Evolutionary conservation across 2,797 vertebrate genomes (phyloP).

Genomic region (Erpetoichthys calabaricus): DNA sequence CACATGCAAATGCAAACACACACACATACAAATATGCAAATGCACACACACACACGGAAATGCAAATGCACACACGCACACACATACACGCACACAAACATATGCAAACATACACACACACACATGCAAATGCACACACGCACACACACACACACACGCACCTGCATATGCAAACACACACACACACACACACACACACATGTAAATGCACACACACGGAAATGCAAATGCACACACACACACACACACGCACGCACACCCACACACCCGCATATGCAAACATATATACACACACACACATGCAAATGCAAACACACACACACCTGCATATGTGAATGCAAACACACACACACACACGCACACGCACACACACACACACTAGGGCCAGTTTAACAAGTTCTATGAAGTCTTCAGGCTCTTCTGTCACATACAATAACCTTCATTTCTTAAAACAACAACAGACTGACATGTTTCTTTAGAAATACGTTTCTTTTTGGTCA

Average conservation of each 20-base stretch:
- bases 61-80: conserved; percentile 11
- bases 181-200: too few species aligned
- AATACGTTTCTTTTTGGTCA: too few species aligned
- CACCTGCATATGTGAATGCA: neutral
- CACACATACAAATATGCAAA: neutral
- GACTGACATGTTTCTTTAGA: too few species aligned
- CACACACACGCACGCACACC: neutral
- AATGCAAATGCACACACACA: neutral
- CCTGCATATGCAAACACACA: too few species aligned
- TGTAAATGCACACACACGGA: too few species aligned
- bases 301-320: neutral
- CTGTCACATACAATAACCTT: too few species aligned
- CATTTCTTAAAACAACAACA: too few species aligned
- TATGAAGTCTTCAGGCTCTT: too few species aligned
- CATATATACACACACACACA: neutral
- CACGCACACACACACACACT: neutral
- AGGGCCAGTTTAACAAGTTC: too few species aligned
- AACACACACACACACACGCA: neutral
- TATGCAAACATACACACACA: neutral
- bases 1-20: conserved; percentile 10
- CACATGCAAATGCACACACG: too few species aligned
- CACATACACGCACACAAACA: conserved; percentile 23
- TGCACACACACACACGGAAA: conserved; percentile 8
- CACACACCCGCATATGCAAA: neutral
- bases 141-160: too few species aligned